Conservation (phyloP, 1,140 invertebrate genomes). For the Drosophila pseudoananassae region DNA sequence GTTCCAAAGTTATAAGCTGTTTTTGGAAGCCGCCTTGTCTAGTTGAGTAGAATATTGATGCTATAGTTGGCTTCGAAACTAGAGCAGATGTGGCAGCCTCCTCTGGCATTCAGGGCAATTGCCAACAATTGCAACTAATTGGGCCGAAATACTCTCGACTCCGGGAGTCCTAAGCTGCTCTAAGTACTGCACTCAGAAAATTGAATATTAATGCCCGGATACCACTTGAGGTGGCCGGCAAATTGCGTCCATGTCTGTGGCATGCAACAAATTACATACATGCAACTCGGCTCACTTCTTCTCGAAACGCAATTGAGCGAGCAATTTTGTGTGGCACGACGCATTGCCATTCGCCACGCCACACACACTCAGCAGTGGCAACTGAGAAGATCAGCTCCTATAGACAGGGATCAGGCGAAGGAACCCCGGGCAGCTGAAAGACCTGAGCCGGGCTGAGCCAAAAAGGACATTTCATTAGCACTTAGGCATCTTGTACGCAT, state of each 20-base stretch:
- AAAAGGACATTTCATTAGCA: slow-evolving; percentile 81
- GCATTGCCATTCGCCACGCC: slow-evolving; percentile 58
- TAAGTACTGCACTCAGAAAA: slow-evolving; percentile 69
- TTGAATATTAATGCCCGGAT: slow-evolving; percentile 76
- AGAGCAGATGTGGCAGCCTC: slow-evolving; percentile 50
- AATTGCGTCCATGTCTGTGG: slow-evolving; percentile 54
- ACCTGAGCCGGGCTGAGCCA: slow-evolving; percentile 24
- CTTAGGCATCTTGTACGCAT: slow-evolving; percentile 54
- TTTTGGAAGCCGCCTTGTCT: slow-evolving; percentile 10
- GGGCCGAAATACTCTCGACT: slow-evolving; percentile 33
- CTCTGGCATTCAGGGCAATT: slow-evolving; percentile 46
- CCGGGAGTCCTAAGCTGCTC: slow-evolving; percentile 48
- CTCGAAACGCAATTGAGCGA: slow-evolving; percentile 67
- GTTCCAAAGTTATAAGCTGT: not conserved
- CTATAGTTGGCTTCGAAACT: slow-evolving; percentile 6
- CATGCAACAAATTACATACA: slow-evolving; percentile 72
- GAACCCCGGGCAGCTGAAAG: slow-evolving; percentile 42
- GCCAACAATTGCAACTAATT: slow-evolving; percentile 74
- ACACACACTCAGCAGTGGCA: slow-evolving; percentile 23
- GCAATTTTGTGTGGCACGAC: slow-evolving; percentile 46
- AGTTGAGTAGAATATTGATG: slow-evolving; percentile 6
- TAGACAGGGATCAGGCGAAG: not conserved
- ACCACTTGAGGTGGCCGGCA: slow-evolving; percentile 60
- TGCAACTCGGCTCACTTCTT: slow-evolving; percentile 6
- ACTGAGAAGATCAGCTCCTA: slow-evolving; percentile 11